Base-by-base conservation (phyloP, 2,888 invertebrate genomes). In the Scaptomyza parva region DNA sequence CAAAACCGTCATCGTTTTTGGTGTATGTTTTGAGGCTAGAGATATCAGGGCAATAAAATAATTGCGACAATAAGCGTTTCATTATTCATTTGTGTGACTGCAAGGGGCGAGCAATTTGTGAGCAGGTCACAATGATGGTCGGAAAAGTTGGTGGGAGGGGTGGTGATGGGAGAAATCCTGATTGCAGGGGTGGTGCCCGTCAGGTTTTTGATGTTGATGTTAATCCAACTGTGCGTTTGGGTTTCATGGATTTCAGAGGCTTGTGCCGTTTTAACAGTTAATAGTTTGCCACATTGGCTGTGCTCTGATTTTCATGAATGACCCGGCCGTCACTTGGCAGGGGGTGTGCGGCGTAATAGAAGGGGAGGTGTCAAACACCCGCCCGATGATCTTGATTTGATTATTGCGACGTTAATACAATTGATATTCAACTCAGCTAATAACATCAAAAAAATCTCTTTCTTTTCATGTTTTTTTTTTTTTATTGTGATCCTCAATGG, bases 21-120 rank as follows among this genome's bases (percentile, higher is more conserved):
- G 80, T 79, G 71, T 77, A 78, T 87, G 87, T 85, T 84, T 81
- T 87, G 88, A 81, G 88, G 86, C 83, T 86, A 86, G 60, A 78
- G 74, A 76, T 86, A 88, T 86, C 78, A 86, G 89, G 90, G 89
- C 89, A 90, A 90, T 90, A 90, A 91, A 91, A 91, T 91, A 91
- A 91, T 91, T 91, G 91, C 88, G 89, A 91, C 91, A 91, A 91
- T 91, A 91, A 91, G 91, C 90, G 88, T 89, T 90, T 90, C 91
- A 91, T 91, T 91, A 91, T 91, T 83, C 82, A 86, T 83, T 90
- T 82, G 78, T 77, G 72, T 78, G 86, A 78, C 73, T 71, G 76
- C 69, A 78, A 85, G 88, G 85, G 87, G 87, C 86, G 82, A 79
- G 60, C 84, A 86, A 82, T 80, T 82, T 80, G 84, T 66, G 76